Base-by-base conservation (phyloP, 1,140 invertebrate genomes). In the Drosophila mauritiana region DNA sequence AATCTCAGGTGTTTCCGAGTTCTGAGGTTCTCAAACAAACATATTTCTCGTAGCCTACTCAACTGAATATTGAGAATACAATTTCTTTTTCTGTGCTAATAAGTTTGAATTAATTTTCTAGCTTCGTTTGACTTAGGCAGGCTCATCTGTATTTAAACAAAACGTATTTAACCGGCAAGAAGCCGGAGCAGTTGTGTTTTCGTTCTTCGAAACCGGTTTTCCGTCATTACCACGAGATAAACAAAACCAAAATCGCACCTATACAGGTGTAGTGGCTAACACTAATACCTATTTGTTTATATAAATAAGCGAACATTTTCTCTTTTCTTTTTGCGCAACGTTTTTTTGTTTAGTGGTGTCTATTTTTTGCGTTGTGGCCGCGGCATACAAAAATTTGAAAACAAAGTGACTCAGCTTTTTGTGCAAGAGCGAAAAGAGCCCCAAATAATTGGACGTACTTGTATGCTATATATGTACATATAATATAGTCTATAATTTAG, bases 351-450 rank as follows among this genome's bases (percentile, higher is more conserved):
- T 72, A 76, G 34, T 65, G 46, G 51, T 56, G 59, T 77, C 59
- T 73, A 80, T 69, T 77, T 85, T 86, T 85, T 80, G 73, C 80
- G 64, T 62, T 81, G 67, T 73, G 52, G 65, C 58, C 65, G 57
- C 68, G 43, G 58, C 49, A 54, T 27, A 65, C 55, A 67, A 88
- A 72, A 73, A 46, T 76, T 63, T 52, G 27, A 79, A 88, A 88
- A 69, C 69, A 79, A 59, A 73, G 77, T 88, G 78, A 88, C 75
- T 79, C 78, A 86, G 82, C 82, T 69, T 63, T 63, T 39, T 65
- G 67, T 76, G 62, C 65, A 76, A 58, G 54, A 72, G 70, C 39
- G 67, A 62, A 75, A 82, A 78, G 42, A 64, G 53, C 43, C 31
- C 62, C 61, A 63, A 25, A 49, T 65, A 65, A 63, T 27, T 43